Base-by-base conservation (phyloP, 2,888 invertebrate genomes). In the Trichopria drosophilae region DNA sequence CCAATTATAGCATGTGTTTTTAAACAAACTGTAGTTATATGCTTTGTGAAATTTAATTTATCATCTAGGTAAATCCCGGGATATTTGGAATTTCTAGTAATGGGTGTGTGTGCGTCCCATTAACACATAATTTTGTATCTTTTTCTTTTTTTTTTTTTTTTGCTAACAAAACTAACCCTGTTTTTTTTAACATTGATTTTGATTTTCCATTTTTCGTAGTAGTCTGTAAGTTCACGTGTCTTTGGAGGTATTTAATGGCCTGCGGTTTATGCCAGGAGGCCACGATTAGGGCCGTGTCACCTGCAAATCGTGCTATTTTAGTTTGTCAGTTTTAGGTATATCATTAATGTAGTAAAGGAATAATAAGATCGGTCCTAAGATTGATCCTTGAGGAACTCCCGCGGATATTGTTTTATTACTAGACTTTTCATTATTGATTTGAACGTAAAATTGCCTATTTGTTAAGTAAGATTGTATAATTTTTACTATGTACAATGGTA, bases 171-270 rank as follows among this genome's bases (percentile, higher is more conserved):
- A n/a, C n/a, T n/a, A n/a, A n/a, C n/a, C n/a, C n/a, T n/a, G n/a
- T n/a, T 51, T 53, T 61, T 58, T 3, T 23, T 20, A 2, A 36
- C 20, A 20, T 58, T 61, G n/a, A 59, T 41, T 42, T 53, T 42
- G 3, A 51, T 37, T 43, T 47, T 49, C 57, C 60, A 60, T 9
- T 50, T 45, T 7, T 44, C 34, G 23, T 39, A 60, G 35, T 46
- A 60, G 35, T 45, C 2, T 54, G 23, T 19, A 16, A 20, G 22
- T 53, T 5, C 3, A 51, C 19, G 28, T 51, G 50, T 9, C 46
- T 48, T 49, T 58, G 51, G n/a, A n/a, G n/a, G n/a, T n/a, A n/a
- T n/a, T n/a, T n/a, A n/a, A n/a, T n/a, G n/a, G n/a, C n/a, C n/a
- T 4, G 23, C 10, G 6, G 3, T 35, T 36, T 51, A 4, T 18